phyloP scores from a whole-genome alignment of 53 echinoderm and acorn worm genomes.

The Crossaster papposus region DNA sequence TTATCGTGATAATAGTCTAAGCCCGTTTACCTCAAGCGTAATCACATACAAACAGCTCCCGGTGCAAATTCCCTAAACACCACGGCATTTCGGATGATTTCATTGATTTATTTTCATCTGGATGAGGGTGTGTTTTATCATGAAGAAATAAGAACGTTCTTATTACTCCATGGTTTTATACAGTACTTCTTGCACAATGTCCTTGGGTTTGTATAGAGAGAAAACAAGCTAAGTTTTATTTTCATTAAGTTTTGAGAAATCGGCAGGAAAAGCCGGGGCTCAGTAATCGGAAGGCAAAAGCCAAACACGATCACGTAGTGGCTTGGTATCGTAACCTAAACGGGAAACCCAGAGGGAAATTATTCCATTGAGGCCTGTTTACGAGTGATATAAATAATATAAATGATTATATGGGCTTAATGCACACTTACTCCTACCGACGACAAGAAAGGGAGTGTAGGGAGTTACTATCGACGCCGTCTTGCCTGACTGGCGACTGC shows the following conservation, averaged over 20 bases:
- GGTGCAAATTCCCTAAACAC: background rate
- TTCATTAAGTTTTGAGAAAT: background rate
- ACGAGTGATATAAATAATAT: background rate
- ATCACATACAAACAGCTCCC: background rate
- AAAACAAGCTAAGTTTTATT: background rate
- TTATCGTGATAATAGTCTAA: too few species aligned
- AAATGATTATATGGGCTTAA: too few species aligned
- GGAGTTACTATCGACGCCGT: too few species aligned
- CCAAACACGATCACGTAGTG: slow-evolving; percentile 2
- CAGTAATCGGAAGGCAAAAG: background rate
- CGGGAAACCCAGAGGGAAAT: background rate
- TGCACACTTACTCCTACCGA: too few species aligned
- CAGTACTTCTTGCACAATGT: background rate
- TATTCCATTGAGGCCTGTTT: background rate
- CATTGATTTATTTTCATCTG: background rate
- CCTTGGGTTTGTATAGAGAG: background rate
- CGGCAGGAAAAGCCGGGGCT: background rate
- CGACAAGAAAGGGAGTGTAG: too few species aligned
- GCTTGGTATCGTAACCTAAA: background rate
- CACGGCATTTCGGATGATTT: background rate
- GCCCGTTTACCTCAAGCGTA: background rate
- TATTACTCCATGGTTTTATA: too few species aligned
- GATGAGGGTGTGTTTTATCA: background rate
- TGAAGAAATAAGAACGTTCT: too few species aligned
- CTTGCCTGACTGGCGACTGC: too few species aligned